Conservation (phyloP, 2,888 invertebrate genomes). For the Troilus luridus region DNA sequence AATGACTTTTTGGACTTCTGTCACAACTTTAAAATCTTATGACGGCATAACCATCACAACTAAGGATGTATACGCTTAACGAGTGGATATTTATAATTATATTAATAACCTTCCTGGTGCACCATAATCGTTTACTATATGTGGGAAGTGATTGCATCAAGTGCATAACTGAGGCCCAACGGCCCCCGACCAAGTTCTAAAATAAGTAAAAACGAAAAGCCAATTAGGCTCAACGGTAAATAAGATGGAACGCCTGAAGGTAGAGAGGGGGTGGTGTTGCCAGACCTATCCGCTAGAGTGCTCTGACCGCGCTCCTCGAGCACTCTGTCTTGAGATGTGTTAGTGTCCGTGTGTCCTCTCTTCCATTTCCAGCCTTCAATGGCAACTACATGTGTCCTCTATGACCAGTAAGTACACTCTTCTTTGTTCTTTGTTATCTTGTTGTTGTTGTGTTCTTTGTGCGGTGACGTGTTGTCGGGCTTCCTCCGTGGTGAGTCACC, state of each 20-base stretch:
- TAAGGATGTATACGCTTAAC: no score
- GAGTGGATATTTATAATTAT: no score
- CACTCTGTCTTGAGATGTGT: conserved; percentile 45
- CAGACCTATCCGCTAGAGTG: neutral
- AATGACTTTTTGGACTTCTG: no score
- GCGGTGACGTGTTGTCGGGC: neutral
- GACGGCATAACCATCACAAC: no score
- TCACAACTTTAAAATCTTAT: no score
- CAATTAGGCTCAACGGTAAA: neutral
- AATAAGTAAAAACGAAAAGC: neutral
- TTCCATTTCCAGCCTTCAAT: neutral
- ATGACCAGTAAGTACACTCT: conserved; percentile 3
- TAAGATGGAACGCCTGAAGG: neutral
- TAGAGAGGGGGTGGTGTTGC: neutral
- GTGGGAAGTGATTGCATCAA: no score
- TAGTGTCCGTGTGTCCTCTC: neutral
- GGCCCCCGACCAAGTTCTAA: neutral
- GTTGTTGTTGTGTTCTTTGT: neutral
- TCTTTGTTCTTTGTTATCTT: neutral
- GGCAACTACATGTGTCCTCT: conserved; percentile 43
- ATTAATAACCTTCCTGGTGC: no score
- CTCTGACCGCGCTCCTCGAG: neutral
- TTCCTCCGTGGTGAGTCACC: neutral
- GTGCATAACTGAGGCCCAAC: neutral
- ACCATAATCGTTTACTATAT: no score